Percentiles rank a stretch among this genome's conserved stretches.
These are phyloP conservation scores for Drosophila triauraria DNA, from an alignment of 1,140 invertebrate genomes.

Conservation along the genomic window DNA sequence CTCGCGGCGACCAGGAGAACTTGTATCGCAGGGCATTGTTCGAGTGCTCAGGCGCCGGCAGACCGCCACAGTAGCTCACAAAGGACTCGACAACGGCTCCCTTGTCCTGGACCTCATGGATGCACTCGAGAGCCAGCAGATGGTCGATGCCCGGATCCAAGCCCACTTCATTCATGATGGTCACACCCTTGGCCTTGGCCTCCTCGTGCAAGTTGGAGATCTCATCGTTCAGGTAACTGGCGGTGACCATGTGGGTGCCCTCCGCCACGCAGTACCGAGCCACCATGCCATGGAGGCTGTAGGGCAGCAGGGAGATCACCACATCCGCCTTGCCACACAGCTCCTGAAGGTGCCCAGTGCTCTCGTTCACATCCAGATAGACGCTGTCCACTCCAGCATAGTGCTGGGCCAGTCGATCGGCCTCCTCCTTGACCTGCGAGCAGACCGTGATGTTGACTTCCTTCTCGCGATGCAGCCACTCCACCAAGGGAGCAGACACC, in stretches of 20 bases:
- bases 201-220: constrained; percentile 92
- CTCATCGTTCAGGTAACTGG: constrained; percentile 95
- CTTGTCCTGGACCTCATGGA: constrained; percentile 93
- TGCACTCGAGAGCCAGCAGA: constrained; percentile 97
- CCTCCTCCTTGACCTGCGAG: constrained; percentile 94
- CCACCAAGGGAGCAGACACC: constrained; percentile 96
- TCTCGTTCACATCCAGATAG: constrained; percentile 92
- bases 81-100: constrained; percentile 96
- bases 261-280: constrained; percentile 95
- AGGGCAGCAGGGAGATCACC: constrained; percentile 96
- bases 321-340: constrained; percentile 92
- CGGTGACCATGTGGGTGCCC: constrained; percentile 97
- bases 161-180: constrained; percentile 97
- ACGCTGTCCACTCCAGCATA: constrained; percentile 93
- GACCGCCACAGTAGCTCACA: constrained; percentile 97
- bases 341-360: constrained; percentile 89
- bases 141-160: constrained; percentile 99
- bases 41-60: constrained; percentile 98
- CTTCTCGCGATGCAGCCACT: constrained; percentile 95
- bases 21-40: constrained; percentile 98
- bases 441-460: constrained; percentile 93
- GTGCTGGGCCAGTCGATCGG: constrained; percentile 91
- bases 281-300: constrained; percentile 93
- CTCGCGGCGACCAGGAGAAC: constrained; percentile 98
- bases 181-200: constrained; percentile 94